Evolutionary conservation across 2,797 vertebrate species (phyloP).

Genomic region (Crenuchus spilurus): DNA sequence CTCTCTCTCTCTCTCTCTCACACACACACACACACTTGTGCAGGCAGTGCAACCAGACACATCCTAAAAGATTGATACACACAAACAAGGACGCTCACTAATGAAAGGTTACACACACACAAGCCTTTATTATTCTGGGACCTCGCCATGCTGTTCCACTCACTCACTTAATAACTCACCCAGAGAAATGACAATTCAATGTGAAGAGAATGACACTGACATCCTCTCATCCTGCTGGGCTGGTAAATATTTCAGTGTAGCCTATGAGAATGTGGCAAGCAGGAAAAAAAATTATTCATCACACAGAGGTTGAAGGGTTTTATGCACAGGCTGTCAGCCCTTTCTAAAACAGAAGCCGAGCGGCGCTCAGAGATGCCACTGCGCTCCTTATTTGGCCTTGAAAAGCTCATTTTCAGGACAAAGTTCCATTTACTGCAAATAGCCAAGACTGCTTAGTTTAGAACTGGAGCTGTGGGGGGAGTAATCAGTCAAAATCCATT

Average conservation of each 20-base stretch:
- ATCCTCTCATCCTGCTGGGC: constrained; percentile 76
- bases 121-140: constrained; percentile 72
- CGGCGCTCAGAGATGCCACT: neutral
- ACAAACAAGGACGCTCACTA: constrained; percentile 23
- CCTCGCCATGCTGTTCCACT: constrained; percentile 75
- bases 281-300: constrained; percentile 1
- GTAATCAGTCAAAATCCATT: no score
- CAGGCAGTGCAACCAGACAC: constrained; percentile 50
- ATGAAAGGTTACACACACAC: constrained; percentile 31
- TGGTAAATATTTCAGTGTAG: constrained; percentile 72
- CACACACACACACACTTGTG: constrained; percentile 54
- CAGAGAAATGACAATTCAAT: constrained; percentile 49
- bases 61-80: constrained; percentile 35
- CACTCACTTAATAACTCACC: constrained; percentile 77
- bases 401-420: neutral
- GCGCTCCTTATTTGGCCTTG: neutral
- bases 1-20: constrained; percentile 54
- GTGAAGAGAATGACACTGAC: constrained; percentile 75
- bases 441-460: no score
- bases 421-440: no score
- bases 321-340: neutral
- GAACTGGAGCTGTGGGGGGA: no score
- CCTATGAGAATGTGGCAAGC: constrained; percentile 56
- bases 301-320: neutral
- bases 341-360: neutral